Percentiles rank a stretch among this genome's conserved stretches.
phyloP scores from a whole-genome alignment of 2,888 invertebrate species.

The Ophioninae sp. region DNA sequence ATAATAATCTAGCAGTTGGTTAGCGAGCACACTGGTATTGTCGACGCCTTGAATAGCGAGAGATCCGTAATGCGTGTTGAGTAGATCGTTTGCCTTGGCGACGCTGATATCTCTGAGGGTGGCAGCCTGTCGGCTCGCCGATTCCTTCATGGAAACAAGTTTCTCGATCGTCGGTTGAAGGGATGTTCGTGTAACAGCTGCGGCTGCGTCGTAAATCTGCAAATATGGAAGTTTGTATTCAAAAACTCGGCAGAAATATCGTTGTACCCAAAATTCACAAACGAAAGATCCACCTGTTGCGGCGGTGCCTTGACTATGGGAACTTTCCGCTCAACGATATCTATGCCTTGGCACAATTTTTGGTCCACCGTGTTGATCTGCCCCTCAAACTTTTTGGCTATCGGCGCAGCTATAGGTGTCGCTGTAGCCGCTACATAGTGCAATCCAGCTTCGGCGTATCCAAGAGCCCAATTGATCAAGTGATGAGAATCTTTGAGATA shows the following conservation, averaged over 20 bases:
- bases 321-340: constrained; percentile 83
- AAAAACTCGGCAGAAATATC: background rate
- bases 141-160: constrained; percentile 81
- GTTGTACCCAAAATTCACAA: background rate
- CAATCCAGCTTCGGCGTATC: constrained; percentile 83
- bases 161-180: constrained; percentile 78
- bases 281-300: constrained; percentile 79
- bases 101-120: constrained; percentile 87
- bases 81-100: constrained; percentile 87
- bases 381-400: constrained; percentile 82
- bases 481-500: constrained; percentile 82
- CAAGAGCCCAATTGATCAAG: constrained; percentile 83
- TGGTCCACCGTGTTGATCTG: constrained; percentile 83
- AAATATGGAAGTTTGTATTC: constrained; percentile 50
- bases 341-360: constrained; percentile 83
- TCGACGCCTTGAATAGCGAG: constrained; percentile 87
- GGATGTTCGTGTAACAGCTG: constrained; percentile 76
- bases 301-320: constrained; percentile 84
- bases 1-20: constrained; percentile 89
- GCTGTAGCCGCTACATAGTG: constrained; percentile 82
- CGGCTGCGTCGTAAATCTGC: constrained; percentile 79
- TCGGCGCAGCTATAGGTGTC: constrained; percentile 81
- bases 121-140: constrained; percentile 85
- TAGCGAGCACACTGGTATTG: constrained; percentile 86
- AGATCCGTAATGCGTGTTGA: constrained; percentile 87